phyloP scores from a whole-genome alignment of 2,113 vertebrate species.

The Pteronura brasiliensis region DNA sequence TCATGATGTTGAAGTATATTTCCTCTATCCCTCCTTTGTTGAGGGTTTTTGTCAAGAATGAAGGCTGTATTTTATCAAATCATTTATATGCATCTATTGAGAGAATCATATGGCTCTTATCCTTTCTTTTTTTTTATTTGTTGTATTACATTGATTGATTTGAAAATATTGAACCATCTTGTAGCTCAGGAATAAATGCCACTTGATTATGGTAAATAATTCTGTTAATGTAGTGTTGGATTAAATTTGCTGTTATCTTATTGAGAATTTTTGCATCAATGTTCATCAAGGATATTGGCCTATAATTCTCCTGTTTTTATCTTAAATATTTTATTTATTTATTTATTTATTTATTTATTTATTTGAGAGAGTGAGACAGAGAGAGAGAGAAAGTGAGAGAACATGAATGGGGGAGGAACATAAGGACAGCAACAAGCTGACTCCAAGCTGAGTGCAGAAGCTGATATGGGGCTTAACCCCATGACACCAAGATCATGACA shows the following conservation, averaged over 20 bases:
- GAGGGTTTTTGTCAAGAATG: neutral
- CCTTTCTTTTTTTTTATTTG: neutral
- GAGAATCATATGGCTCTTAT: neutral
- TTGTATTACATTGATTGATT: neutral
- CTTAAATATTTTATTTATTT: neutral
- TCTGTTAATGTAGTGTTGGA: neutral
- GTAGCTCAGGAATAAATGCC: neutral
- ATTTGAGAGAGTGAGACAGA: too few relatives aligned
- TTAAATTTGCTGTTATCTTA: neutral
- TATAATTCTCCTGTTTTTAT: neutral
- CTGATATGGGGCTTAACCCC: neutral
- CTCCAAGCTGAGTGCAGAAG: neutral
- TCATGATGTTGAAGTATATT: neutral
- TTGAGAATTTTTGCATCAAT: neutral
- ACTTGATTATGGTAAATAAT: neutral
- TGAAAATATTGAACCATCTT: neutral
- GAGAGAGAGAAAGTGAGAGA: neutral
- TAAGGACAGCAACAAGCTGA: neutral
- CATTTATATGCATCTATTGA: neutral
- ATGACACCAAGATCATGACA: neutral
- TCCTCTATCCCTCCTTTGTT: neutral
- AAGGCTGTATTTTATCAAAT: neutral
- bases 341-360: neutral
- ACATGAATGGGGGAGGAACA: neutral
- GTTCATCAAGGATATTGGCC: neutral